Percentiles rank a stretch among this genome's conserved stretches.
Conservation (phyloP, 2,797 vertebrate species). For the Agapornis canus region DNA sequence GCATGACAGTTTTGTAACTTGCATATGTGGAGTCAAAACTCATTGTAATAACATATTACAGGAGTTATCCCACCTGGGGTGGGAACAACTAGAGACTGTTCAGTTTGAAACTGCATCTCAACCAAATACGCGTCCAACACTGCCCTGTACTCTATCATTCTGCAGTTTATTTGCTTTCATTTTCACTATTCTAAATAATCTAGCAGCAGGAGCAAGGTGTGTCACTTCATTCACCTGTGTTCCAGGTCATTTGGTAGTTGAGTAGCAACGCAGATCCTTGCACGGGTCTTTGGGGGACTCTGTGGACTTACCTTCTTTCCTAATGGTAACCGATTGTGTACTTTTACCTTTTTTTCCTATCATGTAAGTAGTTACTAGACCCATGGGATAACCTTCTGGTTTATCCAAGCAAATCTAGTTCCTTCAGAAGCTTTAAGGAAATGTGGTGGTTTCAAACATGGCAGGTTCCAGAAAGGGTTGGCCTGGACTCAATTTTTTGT, state of each 20-base stretch:
- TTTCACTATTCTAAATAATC: not conserved
- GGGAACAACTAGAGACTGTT: not conserved
- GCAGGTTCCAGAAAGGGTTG: not conserved
- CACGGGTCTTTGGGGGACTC: not conserved
- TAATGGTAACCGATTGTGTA: not conserved
- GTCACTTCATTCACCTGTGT: not conserved
- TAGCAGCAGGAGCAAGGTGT: not conserved
- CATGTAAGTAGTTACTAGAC: not conserved
- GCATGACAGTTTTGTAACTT: not conserved
- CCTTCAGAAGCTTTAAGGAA: not conserved
- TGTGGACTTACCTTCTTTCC: not conserved
- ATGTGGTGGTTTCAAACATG: not conserved
- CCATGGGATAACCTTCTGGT: not conserved
- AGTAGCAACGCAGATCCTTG: not conserved
- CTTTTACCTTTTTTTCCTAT: not conserved
- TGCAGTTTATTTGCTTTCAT: not conserved
- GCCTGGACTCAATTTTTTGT: not conserved
- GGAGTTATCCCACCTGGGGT: not conserved
- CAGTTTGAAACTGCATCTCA: not conserved
- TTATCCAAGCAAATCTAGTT: not conserved
- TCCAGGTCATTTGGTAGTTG: not conserved
- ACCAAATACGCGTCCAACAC: rapidly evolving
- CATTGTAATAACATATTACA: rapidly evolving
- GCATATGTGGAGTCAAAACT: rapidly evolving
- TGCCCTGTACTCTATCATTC: not conserved